phyloP scores from a whole-genome alignment of 2,113 vertebrate species.

The Calidris pygmaea region DNA sequence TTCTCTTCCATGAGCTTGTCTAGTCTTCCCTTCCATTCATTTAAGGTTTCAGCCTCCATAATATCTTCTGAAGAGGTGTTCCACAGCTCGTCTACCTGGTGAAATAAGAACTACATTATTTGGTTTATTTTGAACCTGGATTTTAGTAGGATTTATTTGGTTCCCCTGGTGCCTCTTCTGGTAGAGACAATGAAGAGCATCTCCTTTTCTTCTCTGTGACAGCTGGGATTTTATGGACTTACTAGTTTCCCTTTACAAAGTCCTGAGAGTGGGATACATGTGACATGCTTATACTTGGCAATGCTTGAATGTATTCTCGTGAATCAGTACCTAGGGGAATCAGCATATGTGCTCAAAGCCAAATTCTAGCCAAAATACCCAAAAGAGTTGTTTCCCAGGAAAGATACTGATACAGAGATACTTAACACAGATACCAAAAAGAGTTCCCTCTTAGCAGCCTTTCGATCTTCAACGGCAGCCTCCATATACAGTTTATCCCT shows the following conservation, averaged over 20 bases:
- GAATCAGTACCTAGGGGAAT: not conserved
- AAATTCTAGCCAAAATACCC: not conserved
- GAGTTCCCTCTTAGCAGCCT: not conserved
- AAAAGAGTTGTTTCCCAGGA: not conserved
- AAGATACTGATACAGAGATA: not conserved
- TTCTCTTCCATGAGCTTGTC: not conserved
- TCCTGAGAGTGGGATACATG: not conserved
- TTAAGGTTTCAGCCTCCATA: not conserved
- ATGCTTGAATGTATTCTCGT: not conserved
- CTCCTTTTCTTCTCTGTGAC: not conserved
- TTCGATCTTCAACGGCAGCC: not conserved
- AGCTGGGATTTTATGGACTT: not conserved
- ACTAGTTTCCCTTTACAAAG: not conserved
- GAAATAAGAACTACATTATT: not conserved
- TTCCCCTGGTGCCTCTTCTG: not conserved
- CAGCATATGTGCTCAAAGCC: not conserved
- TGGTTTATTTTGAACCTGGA: not conserved
- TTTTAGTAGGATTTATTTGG: not conserved
- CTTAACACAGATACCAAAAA: not conserved
- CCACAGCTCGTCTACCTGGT: not conserved
- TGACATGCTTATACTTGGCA: not conserved
- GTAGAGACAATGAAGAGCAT: not conserved
- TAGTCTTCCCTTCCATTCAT: not conserved
- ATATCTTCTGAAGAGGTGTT: not conserved
- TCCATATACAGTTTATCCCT: not conserved